Conservation (phyloP, 2,888 invertebrate species). For the Cenopis cana region DNA sequence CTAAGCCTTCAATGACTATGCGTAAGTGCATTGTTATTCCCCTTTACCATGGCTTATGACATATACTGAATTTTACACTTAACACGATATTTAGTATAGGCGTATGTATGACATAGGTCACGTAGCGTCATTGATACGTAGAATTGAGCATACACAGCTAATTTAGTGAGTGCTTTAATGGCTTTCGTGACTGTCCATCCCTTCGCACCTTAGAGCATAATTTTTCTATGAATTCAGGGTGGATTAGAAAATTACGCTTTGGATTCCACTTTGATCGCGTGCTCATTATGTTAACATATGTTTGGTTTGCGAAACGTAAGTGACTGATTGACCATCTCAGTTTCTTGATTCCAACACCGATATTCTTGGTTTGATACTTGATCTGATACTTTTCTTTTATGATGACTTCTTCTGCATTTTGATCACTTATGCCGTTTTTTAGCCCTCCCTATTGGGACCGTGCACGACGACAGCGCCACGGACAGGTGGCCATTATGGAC, state of each 20-base stretch:
- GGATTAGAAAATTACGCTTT: not conserved
- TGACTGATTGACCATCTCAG: not conserved
- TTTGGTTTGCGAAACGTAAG: not conserved
- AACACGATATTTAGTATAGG: constrained; percentile 7
- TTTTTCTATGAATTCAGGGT: not conserved
- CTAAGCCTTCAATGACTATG: constrained; percentile 23
- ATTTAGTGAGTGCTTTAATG: not conserved
- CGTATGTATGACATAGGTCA: constrained; percentile 27
- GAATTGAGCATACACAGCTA: not conserved
- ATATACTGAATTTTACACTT: constrained; percentile 12
- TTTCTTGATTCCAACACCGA: not conserved
- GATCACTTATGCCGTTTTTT: too few relatives aligned
- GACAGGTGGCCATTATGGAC: too few relatives aligned
- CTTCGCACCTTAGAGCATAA: not conserved
- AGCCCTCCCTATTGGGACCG: too few relatives aligned
- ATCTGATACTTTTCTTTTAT: too few relatives aligned
- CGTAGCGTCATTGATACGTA: constrained; percentile 15
- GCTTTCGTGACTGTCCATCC: not conserved
- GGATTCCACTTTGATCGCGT: not conserved
- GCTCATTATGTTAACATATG: too few relatives aligned
- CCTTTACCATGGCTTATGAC: constrained; percentile 32
- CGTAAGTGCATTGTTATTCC: constrained; percentile 28
- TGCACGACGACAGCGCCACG: too few relatives aligned
- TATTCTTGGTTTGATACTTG: too few relatives aligned
- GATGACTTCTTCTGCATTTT: too few relatives aligned